phyloP scores from a whole-genome alignment of 37 sponge, comb jelly and placozoan species.

The Chondrilla cf. caribensis region DNA sequence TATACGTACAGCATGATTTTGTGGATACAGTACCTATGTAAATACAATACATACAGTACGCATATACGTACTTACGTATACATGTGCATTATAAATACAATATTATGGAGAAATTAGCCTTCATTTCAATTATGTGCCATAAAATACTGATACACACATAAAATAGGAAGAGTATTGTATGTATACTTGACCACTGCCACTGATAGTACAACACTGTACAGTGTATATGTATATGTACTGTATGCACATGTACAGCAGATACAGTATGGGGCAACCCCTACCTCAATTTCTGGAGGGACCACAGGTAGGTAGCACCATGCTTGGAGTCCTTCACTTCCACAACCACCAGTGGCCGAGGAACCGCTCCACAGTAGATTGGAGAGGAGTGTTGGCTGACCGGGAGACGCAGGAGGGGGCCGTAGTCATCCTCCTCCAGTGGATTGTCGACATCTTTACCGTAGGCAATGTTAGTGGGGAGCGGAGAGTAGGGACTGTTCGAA shows the following conservation, averaged over 20 bases:
- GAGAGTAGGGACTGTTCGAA: conserved; percentile 83
- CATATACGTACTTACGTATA: no score
- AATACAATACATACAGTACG: no score
- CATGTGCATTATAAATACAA: not conserved
- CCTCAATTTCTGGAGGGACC: conserved; percentile 82
- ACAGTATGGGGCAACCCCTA: not conserved
- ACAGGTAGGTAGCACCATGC: conserved; percentile 74
- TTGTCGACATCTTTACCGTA: conserved; percentile 37
- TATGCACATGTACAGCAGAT: no score
- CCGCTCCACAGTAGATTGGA: not conserved
- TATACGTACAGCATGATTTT: no score
- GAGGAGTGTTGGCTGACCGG: not conserved
- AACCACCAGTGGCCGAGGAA: conserved; percentile 56
- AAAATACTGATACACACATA: no score
- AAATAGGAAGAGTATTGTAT: no score
- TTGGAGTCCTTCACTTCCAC: conserved; percentile 79
- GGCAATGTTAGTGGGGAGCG: conserved; percentile 62
- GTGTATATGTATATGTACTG: not conserved
- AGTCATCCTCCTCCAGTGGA: no score
- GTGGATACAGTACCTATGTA: no score
- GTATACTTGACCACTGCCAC: no score
- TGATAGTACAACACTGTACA: no score
- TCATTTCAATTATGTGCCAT: no score
- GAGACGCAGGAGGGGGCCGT: not conserved
- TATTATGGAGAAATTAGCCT: no score